phyloP scores from a whole-genome alignment of 2,888 invertebrate genomes.

The Caenorhabditis japonica region DNA sequence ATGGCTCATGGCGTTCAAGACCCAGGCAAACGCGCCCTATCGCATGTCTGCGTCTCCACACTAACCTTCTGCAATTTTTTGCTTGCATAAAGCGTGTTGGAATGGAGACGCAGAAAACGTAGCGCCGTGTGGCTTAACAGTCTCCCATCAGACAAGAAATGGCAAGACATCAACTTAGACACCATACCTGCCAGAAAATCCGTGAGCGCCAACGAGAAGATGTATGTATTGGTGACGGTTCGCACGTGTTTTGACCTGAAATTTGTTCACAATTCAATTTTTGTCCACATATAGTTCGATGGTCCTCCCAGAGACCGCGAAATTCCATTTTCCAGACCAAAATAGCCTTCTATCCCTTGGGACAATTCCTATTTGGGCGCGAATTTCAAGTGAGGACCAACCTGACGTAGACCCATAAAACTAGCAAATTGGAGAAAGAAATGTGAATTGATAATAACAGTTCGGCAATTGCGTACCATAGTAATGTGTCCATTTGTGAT shows the following conservation, averaged over 20 bases:
- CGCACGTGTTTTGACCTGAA: conserved; percentile 65
- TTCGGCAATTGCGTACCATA: conserved; percentile 71
- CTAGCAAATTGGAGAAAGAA: conserved; percentile 73
- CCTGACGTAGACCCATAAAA: conserved; percentile 72
- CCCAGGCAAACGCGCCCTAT: too few species aligned
- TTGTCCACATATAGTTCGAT: background rate
- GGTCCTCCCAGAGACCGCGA: background rate
- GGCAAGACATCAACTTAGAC: too few species aligned
- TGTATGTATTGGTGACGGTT: conserved; percentile 76
- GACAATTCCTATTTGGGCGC: too few species aligned
- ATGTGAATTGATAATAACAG: conserved; percentile 74
- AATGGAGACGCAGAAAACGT: too few species aligned
- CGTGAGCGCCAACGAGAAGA: conserved; percentile 74
- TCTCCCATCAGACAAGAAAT: background rate
- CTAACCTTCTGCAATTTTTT: too few species aligned
- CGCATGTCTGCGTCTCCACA: too few species aligned
- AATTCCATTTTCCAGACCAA: too few species aligned
- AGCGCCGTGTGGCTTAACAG: background rate
- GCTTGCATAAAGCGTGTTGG: too few species aligned
- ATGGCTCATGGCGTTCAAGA: too few species aligned
- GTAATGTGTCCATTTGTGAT: conserved; percentile 44
- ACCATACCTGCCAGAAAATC: conserved; percentile 75
- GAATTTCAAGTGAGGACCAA: conserved; percentile 7
- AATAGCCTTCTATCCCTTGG: too few species aligned
- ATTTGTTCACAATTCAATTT: background rate